Base-by-base conservation (phyloP, 2,113 vertebrate species). In the Leucoraja erinaceus region DNA sequence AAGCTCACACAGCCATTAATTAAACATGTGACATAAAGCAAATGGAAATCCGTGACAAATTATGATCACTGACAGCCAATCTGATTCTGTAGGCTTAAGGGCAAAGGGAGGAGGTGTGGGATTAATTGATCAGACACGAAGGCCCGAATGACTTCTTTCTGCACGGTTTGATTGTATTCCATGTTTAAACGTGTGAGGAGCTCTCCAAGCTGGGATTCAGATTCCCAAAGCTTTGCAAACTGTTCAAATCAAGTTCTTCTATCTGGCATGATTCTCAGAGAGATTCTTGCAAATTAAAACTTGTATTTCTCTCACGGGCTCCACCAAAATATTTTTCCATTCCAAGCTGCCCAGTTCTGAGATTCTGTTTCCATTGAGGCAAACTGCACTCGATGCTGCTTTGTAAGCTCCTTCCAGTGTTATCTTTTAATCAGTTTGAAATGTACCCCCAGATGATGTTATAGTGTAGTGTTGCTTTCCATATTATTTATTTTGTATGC, bases 371-470 rank as follows among this genome's bases (percentile, higher is more conserved):
- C 90, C 68, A 70, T 74, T 91, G 90, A 72, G 70, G 68, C 90
- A 91, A 91, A 91, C 70, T 91, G 90, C 33, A 20, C 54, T 88
- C 59, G 14, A 88, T 12, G 20, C 59, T 31, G 31, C 38, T 68
- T 91, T 91, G 70, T 91, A 54, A 72, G 18, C 70, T 91, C 38
- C 90, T 72, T 91, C 66, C 68, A 91, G 38, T 47, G 18, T 72
- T 91, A 91, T 72, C 66, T 72, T 68, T 72, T 74, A 91, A 72
- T 72, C 66, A 91, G 31, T 20, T 72, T 72, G 31, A 54, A 91
- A 74, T 74, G 88, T 91, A 91, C 90, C 66, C 68, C 20, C 68
- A 72, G 90, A 91, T 91, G 20, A 91, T 91, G 66, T 91, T 88
- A 74, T 91, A 91, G 70, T 74, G 72, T 91, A 18, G 83, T 88